Conservation (phyloP, 2,797 vertebrate species). For the Melanotaenia trifasciata region DNA sequence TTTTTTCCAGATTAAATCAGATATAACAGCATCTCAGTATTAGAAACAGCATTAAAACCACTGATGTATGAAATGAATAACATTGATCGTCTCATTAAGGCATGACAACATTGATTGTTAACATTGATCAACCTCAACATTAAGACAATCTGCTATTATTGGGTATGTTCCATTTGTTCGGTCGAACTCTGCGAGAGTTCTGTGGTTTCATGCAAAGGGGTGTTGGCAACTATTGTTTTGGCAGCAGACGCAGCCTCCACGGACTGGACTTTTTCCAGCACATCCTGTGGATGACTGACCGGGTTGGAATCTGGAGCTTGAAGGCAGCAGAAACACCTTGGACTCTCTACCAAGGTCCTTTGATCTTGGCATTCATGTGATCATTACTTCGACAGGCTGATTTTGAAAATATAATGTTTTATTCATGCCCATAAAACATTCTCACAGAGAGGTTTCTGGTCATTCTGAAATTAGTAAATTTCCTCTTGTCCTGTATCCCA, state of each 20-base stretch:
- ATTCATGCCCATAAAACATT: not conserved
- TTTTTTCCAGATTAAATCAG: not conserved
- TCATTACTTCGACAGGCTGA: not conserved
- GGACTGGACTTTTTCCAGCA: not conserved
- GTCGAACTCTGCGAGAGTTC: not conserved
- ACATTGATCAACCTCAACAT: conserved; percentile 3
- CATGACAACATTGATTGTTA: not conserved
- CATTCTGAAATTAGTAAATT: not conserved
- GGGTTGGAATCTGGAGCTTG: not conserved
- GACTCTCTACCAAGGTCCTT: not conserved
- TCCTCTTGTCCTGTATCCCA: not conserved
- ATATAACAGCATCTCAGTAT: not conserved
- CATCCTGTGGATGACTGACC: not conserved
- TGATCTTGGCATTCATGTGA: not conserved
- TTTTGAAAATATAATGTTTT: not conserved
- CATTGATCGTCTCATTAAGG: not conserved
- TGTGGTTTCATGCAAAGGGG: not conserved
- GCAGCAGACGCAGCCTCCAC: not conserved
- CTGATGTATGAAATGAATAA: not conserved
- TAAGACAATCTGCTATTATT: not conserved
- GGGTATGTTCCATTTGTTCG: not conserved
- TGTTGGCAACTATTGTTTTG: not conserved
- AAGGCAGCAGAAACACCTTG: not conserved
- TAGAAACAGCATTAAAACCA: not conserved
- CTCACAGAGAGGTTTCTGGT: not conserved